Base-by-base conservation (phyloP, 1,140 invertebrate species). In the Drosophila elegans region DNA sequence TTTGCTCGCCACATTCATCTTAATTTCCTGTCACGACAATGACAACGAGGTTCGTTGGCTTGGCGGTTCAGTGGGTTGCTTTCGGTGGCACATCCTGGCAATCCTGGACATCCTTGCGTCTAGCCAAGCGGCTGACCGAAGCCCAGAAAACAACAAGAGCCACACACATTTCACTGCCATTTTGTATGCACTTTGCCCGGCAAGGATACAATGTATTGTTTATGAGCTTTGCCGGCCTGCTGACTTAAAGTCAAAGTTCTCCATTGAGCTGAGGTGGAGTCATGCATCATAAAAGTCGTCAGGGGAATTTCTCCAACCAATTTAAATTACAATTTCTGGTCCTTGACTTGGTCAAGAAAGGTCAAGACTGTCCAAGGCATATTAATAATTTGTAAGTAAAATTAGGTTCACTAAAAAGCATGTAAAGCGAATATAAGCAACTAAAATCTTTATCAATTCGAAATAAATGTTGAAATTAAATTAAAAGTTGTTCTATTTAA, bases 1-100 rank as follows among this genome's bases (percentile, higher is more conserved):
- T 88, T 88, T 88, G 83, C 78, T 89, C 80, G 84, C 83, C 84
- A 89, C 84, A 89, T 89, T 89, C 84, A 89, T 89, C 84, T 89
- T 89, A 89, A 89, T 89, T 89, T 89, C 84, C 84, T 89, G 84
- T 89, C 84, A 89, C 77, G 83, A 86, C 83, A 86, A 86, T 86
- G 83, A 88, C 83, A 86, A 86, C 84, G 79, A 89, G 72, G 80
- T 74, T 89, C 61, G 49, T 73, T 72, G 73, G 39, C 57, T 59
- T 45, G 53, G 71, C 55, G 51, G 66, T 59, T 39, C 39, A 21
- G 44, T 42, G 60, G 67, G 54, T 56, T 45, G 69, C 57, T 53
- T 44, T 29, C 13, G 29, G 29, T 32, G 29, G 29, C 5, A 32
- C 29, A 32, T 57, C 54, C 32, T 42, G 66, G 45, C n/a, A 54